phyloP scores from a whole-genome alignment of 2,888 invertebrate species.

The Drosophila affinis region DNA sequence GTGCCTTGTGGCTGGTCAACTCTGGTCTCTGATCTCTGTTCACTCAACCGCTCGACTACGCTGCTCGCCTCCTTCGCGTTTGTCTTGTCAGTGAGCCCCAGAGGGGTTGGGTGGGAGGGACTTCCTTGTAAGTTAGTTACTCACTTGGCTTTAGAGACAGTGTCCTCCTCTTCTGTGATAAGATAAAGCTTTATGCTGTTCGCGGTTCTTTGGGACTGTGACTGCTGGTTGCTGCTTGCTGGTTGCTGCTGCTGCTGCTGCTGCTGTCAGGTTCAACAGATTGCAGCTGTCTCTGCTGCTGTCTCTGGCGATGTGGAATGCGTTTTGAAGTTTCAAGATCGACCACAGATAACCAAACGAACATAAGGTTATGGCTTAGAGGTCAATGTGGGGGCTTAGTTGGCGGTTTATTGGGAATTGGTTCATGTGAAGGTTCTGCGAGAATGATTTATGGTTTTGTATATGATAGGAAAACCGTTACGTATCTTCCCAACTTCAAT shows the following conservation, averaged over 20 bases:
- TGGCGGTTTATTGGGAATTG: slow-evolving; percentile 15
- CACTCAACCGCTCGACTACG: background rate
- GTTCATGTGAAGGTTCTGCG: background rate
- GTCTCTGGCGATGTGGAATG: slow-evolving; percentile 16
- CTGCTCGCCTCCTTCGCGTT: slow-evolving; percentile 16
- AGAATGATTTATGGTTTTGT: too few relatives aligned
- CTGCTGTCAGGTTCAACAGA: slow-evolving; percentile 22
- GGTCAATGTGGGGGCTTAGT: background rate
- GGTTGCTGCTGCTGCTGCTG: background rate
- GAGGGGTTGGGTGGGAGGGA: background rate
- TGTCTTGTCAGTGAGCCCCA: slow-evolving; percentile 34
- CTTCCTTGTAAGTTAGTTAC: slow-evolving; percentile 51
- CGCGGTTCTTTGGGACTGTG: slow-evolving; percentile 27
- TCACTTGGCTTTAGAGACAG: slow-evolving; percentile 51
- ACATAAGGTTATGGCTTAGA: slow-evolving; percentile 3
- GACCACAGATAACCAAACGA: slow-evolving; percentile 20
- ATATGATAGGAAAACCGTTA: too few relatives aligned
- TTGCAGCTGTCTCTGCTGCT: slow-evolving; percentile 38
- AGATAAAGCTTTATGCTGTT: slow-evolving; percentile 62
- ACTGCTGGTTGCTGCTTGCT: background rate
- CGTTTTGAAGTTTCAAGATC: slow-evolving; percentile 21
- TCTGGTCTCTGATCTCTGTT: background rate
- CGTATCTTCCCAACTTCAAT: too few relatives aligned
- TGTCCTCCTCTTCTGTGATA: slow-evolving; percentile 56
- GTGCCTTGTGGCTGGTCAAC: slow-evolving; percentile 18